Evolutionary conservation across 1,140 invertebrate species (phyloP), one percentile per base, ranked within the genome.

Genomic region (Sesamia nonagrioides): DNA sequence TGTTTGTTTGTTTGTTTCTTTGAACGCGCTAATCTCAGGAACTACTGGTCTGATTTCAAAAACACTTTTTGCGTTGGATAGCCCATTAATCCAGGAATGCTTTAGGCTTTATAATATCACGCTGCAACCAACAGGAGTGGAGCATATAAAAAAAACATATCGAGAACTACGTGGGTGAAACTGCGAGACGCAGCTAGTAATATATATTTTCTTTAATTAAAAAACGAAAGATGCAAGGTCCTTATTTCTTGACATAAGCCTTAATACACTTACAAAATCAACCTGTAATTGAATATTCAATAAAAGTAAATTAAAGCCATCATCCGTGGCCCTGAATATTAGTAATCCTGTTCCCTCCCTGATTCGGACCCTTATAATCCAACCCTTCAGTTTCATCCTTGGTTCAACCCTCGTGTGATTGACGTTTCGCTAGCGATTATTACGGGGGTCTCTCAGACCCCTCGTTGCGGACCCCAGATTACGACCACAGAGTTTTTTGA

Each of bases 341-440:
- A 91, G 91, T 91, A 91, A 91, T 89, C 86, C 85, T 85, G 84
- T 90, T 88, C 87, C 85, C 80, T 82, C 76, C 76, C 84, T 86
- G 88, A 89, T 88, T 91, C 86, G 88, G 87, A 92, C 91, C 91
- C 89, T 92, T 89, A 93, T 93, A 93, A 92, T 92, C 90, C 90
- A 88, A 91, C 91, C 90, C 91, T 91, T 90, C 88, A 89, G 89
- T 89, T 87, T 91, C 86, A 91, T 91, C 89, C 88, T 86, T 85
- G 85, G 85, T 81, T 80, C 87, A 75, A 75, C 58, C 73, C 86
- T 82, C 85, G 82, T 88, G 88, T 92, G 91, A 92, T 92, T 91
- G 90, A 91, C 91, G 87, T 92, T 85, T 89, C 84, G 74, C 78
- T 81, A 82, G 84, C 80, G 86, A 86, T 89, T 89, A 90, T 89